Base-by-base conservation (phyloP, 1,140 invertebrate species). In the Samia ricini region DNA sequence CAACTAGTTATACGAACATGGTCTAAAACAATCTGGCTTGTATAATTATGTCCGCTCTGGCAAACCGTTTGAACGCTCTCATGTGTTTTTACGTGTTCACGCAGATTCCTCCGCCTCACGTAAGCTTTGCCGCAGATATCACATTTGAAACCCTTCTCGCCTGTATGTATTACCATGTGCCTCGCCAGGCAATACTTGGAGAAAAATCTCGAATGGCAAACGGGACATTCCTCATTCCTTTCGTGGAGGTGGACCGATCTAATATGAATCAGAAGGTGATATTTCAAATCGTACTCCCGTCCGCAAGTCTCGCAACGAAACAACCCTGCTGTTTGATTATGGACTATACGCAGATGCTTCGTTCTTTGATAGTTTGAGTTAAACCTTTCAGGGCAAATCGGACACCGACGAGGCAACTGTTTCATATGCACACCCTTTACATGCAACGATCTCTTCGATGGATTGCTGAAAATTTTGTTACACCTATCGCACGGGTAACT, bases 161-260 rank as follows among this genome's bases (percentile, higher is more conserved):
- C 93, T 0, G 92, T 93, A 66, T 94, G 93, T 86, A 92, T 88
- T 91, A 95, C 71, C 95, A 95, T 91, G 80, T 93, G 93, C 91
- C 91, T 87, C 88, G 95, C 90, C 86, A 96, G 49, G 91, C 94
- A 88, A 92, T 95, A 71, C 88, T 95, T 91, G 77, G 94, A 83
- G 59, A 95, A 95, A 77, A 96, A 96, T 18, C 93, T 92, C 66
- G 95, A 95, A 60, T 94, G 87, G 51, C 92, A 93, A 4, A 92
- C 68, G 3, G 74, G 68, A 67, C 92, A 93, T 7, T 83, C 81
- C 6, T 90, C 89, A 33, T 91, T 91, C 7, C 91, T 81, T 52
- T 92, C 91, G 42, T 92, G 92, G 2, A 92, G 84, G 61, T 92
- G 92, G 1, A 88, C 81, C 0, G 85, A 90, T 52, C 91, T 76